Conservation (phyloP, 2,888 invertebrate species). For the Autographa pulchrina region DNA sequence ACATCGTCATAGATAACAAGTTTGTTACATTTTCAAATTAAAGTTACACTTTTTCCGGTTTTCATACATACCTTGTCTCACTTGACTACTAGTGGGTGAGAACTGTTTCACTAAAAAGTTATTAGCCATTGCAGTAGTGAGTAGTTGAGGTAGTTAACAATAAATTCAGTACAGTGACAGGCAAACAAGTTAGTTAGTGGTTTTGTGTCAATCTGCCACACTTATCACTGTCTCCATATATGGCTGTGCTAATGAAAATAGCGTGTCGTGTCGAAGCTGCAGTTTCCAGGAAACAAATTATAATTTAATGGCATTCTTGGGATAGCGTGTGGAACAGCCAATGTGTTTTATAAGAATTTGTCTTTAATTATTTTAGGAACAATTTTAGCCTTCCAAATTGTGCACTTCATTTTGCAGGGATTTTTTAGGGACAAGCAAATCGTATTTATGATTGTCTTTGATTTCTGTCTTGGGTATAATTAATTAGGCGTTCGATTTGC, state of each 20-base stretch:
- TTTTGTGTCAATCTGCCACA: conserved; percentile 1
- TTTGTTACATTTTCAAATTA: too few species aligned
- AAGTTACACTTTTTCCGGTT: too few species aligned
- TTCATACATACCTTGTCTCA: too few species aligned
- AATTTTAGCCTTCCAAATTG: too few species aligned
- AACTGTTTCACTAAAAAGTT: too few species aligned
- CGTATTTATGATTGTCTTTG: too few species aligned
- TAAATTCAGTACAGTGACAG: neutral
- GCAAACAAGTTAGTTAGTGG: neutral
- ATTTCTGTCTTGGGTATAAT: too few species aligned
- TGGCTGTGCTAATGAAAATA: neutral
- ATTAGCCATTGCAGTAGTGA: neutral
- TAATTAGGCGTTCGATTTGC: too few species aligned
- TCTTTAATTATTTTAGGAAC: neutral
- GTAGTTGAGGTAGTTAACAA: neutral
- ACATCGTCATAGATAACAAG: too few species aligned
- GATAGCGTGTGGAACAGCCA: neutral
- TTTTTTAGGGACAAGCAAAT: too few species aligned
- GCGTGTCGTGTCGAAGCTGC: neutral
- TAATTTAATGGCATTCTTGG: neutral
- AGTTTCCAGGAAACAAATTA: neutral
- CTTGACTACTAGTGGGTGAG: too few species aligned
- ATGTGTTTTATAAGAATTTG: neutral
- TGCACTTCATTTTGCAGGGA: too few species aligned
- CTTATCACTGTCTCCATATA: neutral